Base-by-base conservation (phyloP, 2,113 vertebrate genomes). In the Misgurnus mizolepis region DNA sequence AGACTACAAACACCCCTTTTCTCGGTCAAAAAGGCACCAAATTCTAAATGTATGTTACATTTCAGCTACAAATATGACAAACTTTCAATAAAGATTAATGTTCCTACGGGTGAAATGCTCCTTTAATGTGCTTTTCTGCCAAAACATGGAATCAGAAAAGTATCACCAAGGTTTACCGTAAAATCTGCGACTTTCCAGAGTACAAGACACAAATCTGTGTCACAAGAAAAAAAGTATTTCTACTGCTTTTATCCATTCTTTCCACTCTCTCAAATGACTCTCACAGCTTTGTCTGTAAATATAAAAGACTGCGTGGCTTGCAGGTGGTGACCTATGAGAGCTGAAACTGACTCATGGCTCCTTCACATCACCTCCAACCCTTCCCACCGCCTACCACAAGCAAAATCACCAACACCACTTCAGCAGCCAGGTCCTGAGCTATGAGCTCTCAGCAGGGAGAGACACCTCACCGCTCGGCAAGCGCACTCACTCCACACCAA, bases 281-380 rank as follows among this genome's bases (percentile, higher is more conserved):
- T 15, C 22, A 39, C 47, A 3, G 47, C n/a, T 39, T 7, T 67
- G 45, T 56, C n/a, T 17, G 6, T 53, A 40, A 34, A 70, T 9
- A 60, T 15, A 80, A 22, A 17, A 18, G 18, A 71, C 50, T 47
- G 4, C 7, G 53, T 50, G 17, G 68, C 61, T 47, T 62, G 17
- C 80, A 76, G 80, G 71, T 69, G 72, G 73, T 81, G 72, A 76
- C 72, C 72, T 76, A 75, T 76, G 80, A 81, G 56, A 50, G 62
- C 45, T 80, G 4, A 43, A 43, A 5, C 69, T 60, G 70, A 67
- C 50, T 74, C 70, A 80, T 60, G 79, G 53, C 70, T 74, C 62
- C 72, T 67, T 81, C 47, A 43, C 53, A 81, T 76, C 71, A 81
- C 79, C 79, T 68, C 71, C 50, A 49, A 50, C 41, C 39, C 14